Percentiles rank a stretch among this genome's conserved stretches.
Evolutionary conservation across 2,113 vertebrate species (phyloP).

Genomic region (Camelus dromedarius): DNA sequence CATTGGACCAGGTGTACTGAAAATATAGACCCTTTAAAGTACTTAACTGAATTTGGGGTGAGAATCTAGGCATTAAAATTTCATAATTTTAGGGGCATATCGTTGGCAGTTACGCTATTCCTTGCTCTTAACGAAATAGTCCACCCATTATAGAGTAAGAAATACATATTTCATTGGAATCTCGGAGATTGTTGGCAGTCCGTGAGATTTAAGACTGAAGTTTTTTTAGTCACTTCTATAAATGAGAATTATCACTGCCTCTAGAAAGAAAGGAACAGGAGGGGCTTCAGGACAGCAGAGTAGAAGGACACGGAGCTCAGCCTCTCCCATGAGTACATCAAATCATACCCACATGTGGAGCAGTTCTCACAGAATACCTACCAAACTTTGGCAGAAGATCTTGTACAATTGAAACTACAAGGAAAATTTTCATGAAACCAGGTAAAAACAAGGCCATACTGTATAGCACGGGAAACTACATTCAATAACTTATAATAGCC

Average conservation of each 20-base stretch:
- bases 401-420: no score
- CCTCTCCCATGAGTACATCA: no score
- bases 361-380: no score
- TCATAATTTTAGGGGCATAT: background rate
- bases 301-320: no score
- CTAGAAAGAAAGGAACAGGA: conserved; percentile 10
- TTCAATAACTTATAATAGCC: no score
- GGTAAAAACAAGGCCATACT: no score
- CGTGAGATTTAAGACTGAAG: background rate
- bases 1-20: background rate
- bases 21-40: background rate
- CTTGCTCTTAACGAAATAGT: conserved; percentile 8
- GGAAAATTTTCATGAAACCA: no score
- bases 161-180: background rate
- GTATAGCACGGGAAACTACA: no score
- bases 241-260: background rate
- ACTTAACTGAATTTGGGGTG: background rate
- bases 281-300: no score
- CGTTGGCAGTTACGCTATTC: background rate
- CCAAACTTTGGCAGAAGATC: no score
- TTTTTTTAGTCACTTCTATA: conserved; percentile 21
- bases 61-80: background rate
- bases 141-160: background rate
- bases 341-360: no score
- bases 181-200: background rate